phyloP scores from a whole-genome alignment of 2,888 invertebrate genomes.

The Meloe dianella region DNA sequence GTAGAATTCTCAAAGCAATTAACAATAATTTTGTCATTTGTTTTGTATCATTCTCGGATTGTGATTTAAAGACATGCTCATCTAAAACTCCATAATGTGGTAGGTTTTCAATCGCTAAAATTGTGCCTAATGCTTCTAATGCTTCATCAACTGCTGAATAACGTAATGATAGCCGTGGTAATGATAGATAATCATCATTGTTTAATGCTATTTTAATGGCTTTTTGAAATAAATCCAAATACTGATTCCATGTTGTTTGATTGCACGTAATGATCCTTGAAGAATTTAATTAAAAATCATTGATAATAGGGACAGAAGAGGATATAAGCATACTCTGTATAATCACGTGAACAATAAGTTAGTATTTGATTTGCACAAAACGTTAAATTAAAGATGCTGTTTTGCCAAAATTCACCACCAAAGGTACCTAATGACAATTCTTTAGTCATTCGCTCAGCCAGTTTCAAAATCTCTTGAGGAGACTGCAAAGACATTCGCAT shows the following conservation, averaged over 20 bases:
- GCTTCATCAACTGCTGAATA: constrained; percentile 64
- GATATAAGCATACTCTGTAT: constrained; percentile 59
- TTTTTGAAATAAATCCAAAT: constrained; percentile 64
- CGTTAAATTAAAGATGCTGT: constrained; percentile 59
- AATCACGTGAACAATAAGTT: constrained; percentile 61
- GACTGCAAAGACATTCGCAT: constrained; percentile 57
- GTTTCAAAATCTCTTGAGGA: constrained; percentile 60
- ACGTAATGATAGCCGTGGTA: constrained; percentile 42
- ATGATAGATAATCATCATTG: constrained; percentile 44
- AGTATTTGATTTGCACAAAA: constrained; percentile 59
- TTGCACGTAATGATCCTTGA: constrained; percentile 60
- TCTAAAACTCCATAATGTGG: constrained; percentile 61
- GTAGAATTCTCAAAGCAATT: constrained; percentile 64
- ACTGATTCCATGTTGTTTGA: constrained; percentile 62
- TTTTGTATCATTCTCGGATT: constrained; percentile 58
- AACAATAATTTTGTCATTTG: constrained; percentile 63
- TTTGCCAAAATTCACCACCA: constrained; percentile 59
- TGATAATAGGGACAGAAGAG: constrained; percentile 13
- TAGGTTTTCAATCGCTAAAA: constrained; percentile 64
- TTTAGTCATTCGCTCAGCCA: constrained; percentile 60
- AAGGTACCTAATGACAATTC: constrained; percentile 61
- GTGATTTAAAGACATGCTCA: constrained; percentile 53
- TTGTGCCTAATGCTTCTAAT: constrained; percentile 62
- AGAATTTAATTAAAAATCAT: constrained; percentile 16
- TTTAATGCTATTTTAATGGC: constrained; percentile 58